Evolutionary conservation across 2,888 invertebrate species (phyloP).

Genomic region (Cryptosula pallasiana): DNA sequence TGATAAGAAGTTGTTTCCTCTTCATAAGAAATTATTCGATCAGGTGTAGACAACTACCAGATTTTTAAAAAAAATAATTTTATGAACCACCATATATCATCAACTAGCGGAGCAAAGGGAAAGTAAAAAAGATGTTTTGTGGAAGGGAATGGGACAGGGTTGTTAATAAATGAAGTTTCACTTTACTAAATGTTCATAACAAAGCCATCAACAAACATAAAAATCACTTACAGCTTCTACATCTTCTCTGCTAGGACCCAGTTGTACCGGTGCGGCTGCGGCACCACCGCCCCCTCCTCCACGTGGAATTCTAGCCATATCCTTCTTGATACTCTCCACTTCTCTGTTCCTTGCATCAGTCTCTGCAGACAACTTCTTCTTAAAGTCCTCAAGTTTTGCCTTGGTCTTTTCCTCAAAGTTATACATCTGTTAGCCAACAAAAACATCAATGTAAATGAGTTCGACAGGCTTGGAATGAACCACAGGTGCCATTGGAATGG

Average conservation of each 20-base stretch:
- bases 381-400: conserved; percentile 41
- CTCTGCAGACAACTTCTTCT: conserved; percentile 38
- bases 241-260: conserved; percentile 34
- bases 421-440: conserved; percentile 40
- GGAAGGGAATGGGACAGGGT: no score
- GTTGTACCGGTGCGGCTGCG: conserved; percentile 29
- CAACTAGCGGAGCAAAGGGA: no score
- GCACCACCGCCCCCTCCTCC: conserved; percentile 27
- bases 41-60: no score
- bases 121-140: no score
- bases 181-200: neutral
- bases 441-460: no score
- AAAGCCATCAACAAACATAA: neutral
- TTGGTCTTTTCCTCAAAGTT: conserved; percentile 41
- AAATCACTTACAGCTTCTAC: conserved; percentile 36
- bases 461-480: no score
- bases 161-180: no score
- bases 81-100: no score
- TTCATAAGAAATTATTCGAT: no score
- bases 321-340: conserved; percentile 37
- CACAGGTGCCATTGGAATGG: no score
- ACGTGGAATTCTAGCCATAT: conserved; percentile 33
- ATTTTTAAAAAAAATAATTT: no score
- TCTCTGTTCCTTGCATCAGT: conserved; percentile 40
- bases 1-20: no score